Base-by-base conservation (phyloP, 2,888 invertebrate species). In the Tethea ocularis region DNA sequence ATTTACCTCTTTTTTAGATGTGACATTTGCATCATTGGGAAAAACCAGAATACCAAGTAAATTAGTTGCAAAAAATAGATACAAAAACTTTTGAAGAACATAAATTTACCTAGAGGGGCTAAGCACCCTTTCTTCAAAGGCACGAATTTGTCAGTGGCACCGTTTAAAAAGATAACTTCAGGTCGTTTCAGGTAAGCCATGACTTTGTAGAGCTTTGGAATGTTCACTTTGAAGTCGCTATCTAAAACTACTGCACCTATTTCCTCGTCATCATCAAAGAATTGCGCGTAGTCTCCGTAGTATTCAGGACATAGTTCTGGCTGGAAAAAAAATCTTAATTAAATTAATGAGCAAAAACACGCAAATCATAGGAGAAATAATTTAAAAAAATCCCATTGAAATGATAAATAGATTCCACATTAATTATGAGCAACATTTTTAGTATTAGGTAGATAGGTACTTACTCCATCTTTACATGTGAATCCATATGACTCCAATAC, bases 171-270 rank as follows among this genome's bases (percentile, higher is more conserved):
- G 20, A 93, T 58, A 1, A 94, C 94, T 13, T 94, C 94, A 0
- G 90, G 84, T 52, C 93, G 83, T 58, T 74, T 75, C 23, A 95
- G 75, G 66, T 94, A 94, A 0, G 89, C 82, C 8, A 86, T 70
- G 0, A 94, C 93, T 74, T 86, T 91, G 67, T 93, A 89, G 51
- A 95, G 57, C 75, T 94, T 94, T 0, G 91, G 78, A 64, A 94
- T 84, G 68, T 93, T 94, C 7, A 93, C 75, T 68, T 86, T 88
- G 52, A 90, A 80, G 67, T 94, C 94, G 52, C 93, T 87, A 73
- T 95, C 95, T 22, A 94, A 79, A 0, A 95, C 87, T n/a, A 95
- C 94, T 0, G 94, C 95, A 17, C 94, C 94, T 0, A 94, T 85
- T 24, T 91, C 88, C 2, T 80, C 78, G 60, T 94, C 89, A 51